Evolutionary conservation across 2,797 vertebrate genomes (phyloP), one percentile per base, ranked within the genome.

Genomic region (Trichosurus vulpecula): DNA sequence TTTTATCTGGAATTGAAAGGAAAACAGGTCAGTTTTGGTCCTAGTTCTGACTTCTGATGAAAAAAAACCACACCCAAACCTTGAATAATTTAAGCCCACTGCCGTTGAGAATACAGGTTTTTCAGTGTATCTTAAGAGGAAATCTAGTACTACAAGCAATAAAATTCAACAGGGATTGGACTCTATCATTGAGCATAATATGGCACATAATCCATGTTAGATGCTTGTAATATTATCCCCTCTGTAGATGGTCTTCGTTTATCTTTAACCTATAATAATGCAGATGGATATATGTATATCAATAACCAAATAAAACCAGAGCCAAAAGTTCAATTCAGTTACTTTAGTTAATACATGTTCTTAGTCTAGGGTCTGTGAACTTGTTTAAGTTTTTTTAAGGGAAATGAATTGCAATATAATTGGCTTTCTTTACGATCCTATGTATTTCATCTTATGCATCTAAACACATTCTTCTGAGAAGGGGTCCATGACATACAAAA

Each of bases 11-110:
- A 98, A 56, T 53, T 95, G 92, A 91, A 35, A 94, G 94, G 91
- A 92, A 94, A 92, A 95, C 91, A 96, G 55, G 89, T 41, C n/a
- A 27, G 56, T 51, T 74, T 92, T 51, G 57, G 90, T 57, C 89
- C 51, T 61, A 13, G 57, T 96, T 95, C 74, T 97, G 47, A 52
- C 52, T 57, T 95, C 95, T 97, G 95, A 92, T 92, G 57, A 54
- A 92, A 95, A 94, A 91, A 66, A 74, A 5, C 4, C 16, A 61
- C 14, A n/a, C 35, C 4, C 35, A 35, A 6, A 74, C 41, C 27
- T 94, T 95, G 53, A 93, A 94, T 52, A 91, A 29, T 52, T 92
- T n/a, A 56, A 96, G 91, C 53, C 52, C 29, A 94, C 91, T 94
- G 56, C 61, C 54, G 6, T 27, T 87, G 91, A 95, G 91, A 93